Evolutionary conservation across 2,888 invertebrate species (phyloP), one percentile per base, ranked within the genome.

Genomic region (Auanema freiburgensis): DNA sequence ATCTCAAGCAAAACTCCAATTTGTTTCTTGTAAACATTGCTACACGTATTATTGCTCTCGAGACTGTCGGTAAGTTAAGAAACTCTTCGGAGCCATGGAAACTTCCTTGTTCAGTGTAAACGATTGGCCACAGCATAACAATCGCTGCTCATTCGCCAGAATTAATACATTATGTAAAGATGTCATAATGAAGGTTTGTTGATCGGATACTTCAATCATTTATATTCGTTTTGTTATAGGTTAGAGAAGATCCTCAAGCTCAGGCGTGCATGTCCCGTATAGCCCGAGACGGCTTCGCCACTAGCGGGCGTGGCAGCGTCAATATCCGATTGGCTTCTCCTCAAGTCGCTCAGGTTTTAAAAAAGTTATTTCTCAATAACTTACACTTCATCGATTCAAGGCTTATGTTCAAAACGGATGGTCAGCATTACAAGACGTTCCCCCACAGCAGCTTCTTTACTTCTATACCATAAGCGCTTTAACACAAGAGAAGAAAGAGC

Each of bases 11-110:
- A 90, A 91, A 75, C 88, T 71, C 10, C 67, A 89, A 79, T 95
- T 90, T 87, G 93, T 94, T 85, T 91, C 91, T 78, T 93, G 93
- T 85, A 93, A 93, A 87, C 94, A 95, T 85, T 96, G 96, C 87
- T 91, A 91, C 76, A 92, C 93, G 83, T 89, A 91, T 82, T 96
- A 96, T 86, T 96, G 96, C 86, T 92, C 92, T 67, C 41, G 71
- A 33, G 65, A 74, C 14, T 74, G 73, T 66, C 65, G 75, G 74
- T 74, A 46, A 46, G 46, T 46, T 21, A 10, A 10, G 10, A 46
- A 18, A 46, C 21, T 3, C 5, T 46, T 46, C 10, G 16, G 10
- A 18, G 21, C 16, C 21, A 18, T 46, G 46, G 21, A 16, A 16
- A 46, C 46, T 46, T 46, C 88, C 92, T 66, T 90, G 80, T 96